phyloP scores from a whole-genome alignment of 92 coral and sea anemone genomes.

The Heteractis magnifica region DNA sequence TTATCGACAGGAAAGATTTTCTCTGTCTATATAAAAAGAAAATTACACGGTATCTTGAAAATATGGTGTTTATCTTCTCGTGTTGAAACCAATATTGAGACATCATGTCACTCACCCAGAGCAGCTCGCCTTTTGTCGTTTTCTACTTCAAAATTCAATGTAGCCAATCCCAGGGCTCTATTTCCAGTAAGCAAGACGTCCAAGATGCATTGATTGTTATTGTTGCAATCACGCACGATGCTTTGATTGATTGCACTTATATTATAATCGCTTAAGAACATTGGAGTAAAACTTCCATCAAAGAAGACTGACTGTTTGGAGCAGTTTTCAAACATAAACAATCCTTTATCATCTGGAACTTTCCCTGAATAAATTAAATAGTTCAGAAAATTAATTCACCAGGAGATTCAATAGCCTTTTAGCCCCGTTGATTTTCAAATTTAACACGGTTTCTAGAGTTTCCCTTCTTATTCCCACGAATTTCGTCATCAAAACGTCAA shows the following conservation, averaged over 20 bases:
- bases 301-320: constrained; percentile 56
- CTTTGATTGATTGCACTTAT: constrained; percentile 5
- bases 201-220: constrained; percentile 52
- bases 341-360: constrained; percentile 47
- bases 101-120: constrained; percentile 39
- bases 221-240: constrained; percentile 34
- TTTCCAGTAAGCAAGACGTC: constrained; percentile 60
- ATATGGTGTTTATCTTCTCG: no score
- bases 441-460: no score
- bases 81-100: no score
- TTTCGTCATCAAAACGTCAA: no score
- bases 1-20: no score
- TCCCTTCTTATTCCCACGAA: no score
- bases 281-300: constrained; percentile 50
- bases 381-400: neutral
- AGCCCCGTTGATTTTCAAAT: no score
- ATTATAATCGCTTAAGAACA: constrained; percentile 35
- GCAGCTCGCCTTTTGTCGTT: constrained; percentile 38
- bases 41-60: no score
- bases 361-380: constrained; percentile 44
- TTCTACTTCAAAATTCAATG: constrained; percentile 48
- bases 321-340: constrained; percentile 58
- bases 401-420: no score
- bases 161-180: constrained; percentile 39
- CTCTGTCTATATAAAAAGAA: no score